Percentiles rank a stretch among this genome's conserved stretches.
phyloP scores from a whole-genome alignment of 1,140 invertebrate species.

The Tribolium castaneum region DNA sequence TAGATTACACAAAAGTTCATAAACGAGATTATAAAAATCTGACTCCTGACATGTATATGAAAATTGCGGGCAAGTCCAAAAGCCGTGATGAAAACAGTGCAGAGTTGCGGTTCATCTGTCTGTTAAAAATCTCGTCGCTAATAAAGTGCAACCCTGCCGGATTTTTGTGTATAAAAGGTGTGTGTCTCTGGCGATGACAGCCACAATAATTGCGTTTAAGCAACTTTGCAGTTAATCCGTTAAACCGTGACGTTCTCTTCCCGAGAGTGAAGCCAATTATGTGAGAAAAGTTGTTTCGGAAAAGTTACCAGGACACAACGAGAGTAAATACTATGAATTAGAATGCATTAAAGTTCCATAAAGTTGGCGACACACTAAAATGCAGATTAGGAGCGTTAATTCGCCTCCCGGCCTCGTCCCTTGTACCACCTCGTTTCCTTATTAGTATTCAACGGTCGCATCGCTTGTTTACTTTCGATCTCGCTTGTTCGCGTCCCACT shows the following conservation, averaged over 20 bases:
- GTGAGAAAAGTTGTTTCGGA: slow-evolving; percentile 34
- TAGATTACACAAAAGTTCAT: too few relatives aligned
- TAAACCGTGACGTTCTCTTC: slow-evolving; percentile 23
- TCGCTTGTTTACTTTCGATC: slow-evolving; percentile 45
- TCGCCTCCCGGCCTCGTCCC: slow-evolving; percentile 13
- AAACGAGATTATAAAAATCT: neutral
- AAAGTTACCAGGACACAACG: slow-evolving; percentile 31
- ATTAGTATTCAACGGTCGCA: slow-evolving; percentile 42
- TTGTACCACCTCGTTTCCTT: slow-evolving; percentile 18
- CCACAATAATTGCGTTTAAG: slow-evolving; percentile 1
- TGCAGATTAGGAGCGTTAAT: slow-evolving; percentile 43
- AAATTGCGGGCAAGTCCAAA: neutral
- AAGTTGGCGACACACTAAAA: slow-evolving; percentile 44
- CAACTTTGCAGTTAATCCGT: slow-evolving; percentile 19
- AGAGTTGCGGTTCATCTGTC: neutral
- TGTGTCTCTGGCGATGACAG: slow-evolving; percentile 7
- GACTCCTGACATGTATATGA: neutral
- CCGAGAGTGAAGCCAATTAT: slow-evolving; percentile 29
- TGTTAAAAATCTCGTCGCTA: neutral
- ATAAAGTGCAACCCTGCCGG: neutral
- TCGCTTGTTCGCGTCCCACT: slow-evolving; percentile 34
- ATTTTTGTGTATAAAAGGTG: neutral
- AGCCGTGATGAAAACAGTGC: neutral
- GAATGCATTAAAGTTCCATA: slow-evolving; percentile 45
- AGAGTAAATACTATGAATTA: slow-evolving; percentile 45